phyloP scores from a whole-genome alignment of 64 coral and sea anemone species.

The Astreopora myriophthalma region DNA sequence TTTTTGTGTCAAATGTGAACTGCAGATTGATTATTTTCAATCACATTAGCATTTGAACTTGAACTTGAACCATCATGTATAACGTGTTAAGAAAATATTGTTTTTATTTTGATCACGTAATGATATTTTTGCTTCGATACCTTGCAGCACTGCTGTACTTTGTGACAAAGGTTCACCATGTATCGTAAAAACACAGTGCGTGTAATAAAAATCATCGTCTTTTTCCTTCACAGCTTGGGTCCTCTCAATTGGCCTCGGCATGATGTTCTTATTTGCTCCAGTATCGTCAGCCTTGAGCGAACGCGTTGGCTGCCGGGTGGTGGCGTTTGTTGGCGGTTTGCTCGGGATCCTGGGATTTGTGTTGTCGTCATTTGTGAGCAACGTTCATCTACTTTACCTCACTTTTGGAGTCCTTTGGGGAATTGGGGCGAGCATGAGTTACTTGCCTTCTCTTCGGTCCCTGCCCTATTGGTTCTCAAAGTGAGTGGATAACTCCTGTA shows the following conservation, averaged over 20 bases:
- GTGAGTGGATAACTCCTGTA: neutral
- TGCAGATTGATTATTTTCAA: neutral
- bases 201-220: neutral
- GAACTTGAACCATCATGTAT: too few relatives aligned
- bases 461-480: constrained; percentile 83
- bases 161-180: neutral
- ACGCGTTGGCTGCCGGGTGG: constrained; percentile 82
- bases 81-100: too few relatives aligned
- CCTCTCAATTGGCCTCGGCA: constrained; percentile 80
- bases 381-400: constrained; percentile 58
- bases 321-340: constrained; percentile 76
- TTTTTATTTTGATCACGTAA: too few relatives aligned
- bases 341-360: constrained; percentile 74
- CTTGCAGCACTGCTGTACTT: neutral
- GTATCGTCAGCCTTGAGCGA: constrained; percentile 80
- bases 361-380: constrained; percentile 68
- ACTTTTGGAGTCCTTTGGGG: constrained; percentile 85
- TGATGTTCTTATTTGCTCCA: constrained; percentile 87
- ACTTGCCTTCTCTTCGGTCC: constrained; percentile 67
- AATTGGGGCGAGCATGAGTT: constrained; percentile 78
- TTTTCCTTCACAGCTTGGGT: constrained; percentile 69
- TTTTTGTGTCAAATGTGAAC: neutral
- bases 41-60: neutral
- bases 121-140: too few relatives aligned
- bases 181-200: too few relatives aligned